phyloP scores from a whole-genome alignment of 1,140 invertebrate species.

The Eupeodes corollae region DNA sequence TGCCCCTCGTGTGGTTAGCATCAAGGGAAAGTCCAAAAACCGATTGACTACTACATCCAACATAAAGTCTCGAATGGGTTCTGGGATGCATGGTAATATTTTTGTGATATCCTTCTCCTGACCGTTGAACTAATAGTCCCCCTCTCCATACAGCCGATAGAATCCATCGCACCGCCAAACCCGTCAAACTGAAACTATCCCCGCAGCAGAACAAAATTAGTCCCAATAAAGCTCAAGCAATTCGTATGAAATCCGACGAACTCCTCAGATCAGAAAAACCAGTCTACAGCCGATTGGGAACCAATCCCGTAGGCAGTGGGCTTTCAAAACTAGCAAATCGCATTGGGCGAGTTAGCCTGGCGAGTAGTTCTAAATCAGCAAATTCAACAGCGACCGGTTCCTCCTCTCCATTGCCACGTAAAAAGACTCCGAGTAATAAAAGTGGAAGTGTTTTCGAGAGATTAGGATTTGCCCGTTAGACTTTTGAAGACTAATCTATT shows the following conservation, averaged over 20 bases:
- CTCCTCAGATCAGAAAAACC: slow-evolving; percentile 23
- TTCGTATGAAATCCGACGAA: slow-evolving; percentile 32
- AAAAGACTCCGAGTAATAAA: no score
- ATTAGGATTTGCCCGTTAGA: background rate
- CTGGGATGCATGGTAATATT: slow-evolving; percentile 8
- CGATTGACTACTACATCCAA: slow-evolving; percentile 16
- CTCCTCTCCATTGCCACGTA: background rate
- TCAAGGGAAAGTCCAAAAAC: slow-evolving; percentile 10
- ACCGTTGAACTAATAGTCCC: background rate
- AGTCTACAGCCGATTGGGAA: slow-evolving; percentile 24
- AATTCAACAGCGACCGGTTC: no score
- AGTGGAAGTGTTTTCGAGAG: background rate
- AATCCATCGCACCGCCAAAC: slow-evolving; percentile 26
- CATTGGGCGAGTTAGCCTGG: background rate
- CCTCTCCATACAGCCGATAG: slow-evolving; percentile 15
- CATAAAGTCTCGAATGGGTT: slow-evolving; percentile 28
- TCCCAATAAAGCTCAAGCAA: slow-evolving; percentile 23
- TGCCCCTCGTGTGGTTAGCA: slow-evolving; percentile 9
- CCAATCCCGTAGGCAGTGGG: no score
- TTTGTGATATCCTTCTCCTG: background rate
- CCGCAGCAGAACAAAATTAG: slow-evolving; percentile 16
- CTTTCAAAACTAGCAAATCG: background rate
- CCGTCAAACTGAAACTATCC: slow-evolving; percentile 27
- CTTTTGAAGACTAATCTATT: no score
- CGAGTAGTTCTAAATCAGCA: no score